Percentiles rank a stretch among this genome's conserved stretches.
These are phyloP conservation scores for Scopus umbretta DNA, from an alignment of 2,113 vertebrate genomes.

Conservation along the genomic window DNA sequence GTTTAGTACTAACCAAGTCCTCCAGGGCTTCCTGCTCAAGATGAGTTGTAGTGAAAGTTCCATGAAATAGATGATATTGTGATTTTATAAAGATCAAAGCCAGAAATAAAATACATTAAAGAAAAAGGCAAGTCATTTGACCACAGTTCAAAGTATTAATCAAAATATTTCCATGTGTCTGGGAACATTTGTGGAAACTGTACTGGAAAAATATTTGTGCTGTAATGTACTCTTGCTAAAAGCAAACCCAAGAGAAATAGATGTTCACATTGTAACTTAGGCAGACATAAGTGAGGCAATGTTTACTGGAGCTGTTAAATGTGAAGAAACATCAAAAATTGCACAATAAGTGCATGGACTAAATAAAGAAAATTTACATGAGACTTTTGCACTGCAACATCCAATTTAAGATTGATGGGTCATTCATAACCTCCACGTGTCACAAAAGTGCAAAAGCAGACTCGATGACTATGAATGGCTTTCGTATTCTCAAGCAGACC, in stretches of 20 bases:
- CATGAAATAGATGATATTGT: background rate
- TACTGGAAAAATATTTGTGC: slow-evolving; percentile 59
- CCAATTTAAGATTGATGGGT: background rate
- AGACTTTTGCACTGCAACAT: background rate
- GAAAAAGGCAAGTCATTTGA: slow-evolving; percentile 33
- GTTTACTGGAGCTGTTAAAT: slow-evolving; percentile 50
- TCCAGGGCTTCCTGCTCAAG: background rate
- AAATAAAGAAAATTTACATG: slow-evolving; percentile 34
- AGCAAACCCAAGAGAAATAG: slow-evolving; percentile 55
- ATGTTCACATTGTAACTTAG: slow-evolving; percentile 35
- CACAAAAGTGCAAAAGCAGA: background rate
- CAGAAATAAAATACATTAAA: background rate
- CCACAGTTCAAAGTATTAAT: slow-evolving; percentile 54
- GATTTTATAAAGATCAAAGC: slow-evolving; percentile 30
- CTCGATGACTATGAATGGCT: background rate
- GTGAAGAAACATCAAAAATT: slow-evolving; percentile 62
- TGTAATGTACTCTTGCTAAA: slow-evolving; percentile 49
- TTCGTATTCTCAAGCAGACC: background rate
- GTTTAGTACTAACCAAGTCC: background rate
- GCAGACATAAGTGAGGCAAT: slow-evolving; percentile 51
- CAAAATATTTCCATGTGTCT: slow-evolving; percentile 43
- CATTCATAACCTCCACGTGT: background rate
- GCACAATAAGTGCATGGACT: slow-evolving; percentile 10
- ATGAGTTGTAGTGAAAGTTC: background rate
- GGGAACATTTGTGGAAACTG: slow-evolving; percentile 36